phyloP scores from a whole-genome alignment of 2,888 invertebrate genomes.

The Orchesella flavescens region DNA sequence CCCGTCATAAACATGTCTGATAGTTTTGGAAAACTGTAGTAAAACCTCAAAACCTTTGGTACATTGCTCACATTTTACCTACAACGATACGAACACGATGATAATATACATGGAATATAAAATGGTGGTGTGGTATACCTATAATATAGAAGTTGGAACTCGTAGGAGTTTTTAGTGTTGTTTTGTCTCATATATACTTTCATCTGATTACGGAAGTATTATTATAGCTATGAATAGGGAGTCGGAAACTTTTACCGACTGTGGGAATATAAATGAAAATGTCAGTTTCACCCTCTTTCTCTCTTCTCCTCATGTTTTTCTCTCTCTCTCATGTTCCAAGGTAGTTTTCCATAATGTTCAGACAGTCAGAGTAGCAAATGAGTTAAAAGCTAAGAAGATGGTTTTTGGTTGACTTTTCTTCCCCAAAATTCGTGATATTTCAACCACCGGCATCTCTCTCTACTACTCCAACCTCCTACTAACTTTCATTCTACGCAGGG shows the following conservation, averaged over 20 bases:
- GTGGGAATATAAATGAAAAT: slow-evolving; percentile 59
- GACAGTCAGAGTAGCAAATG: slow-evolving; percentile 4
- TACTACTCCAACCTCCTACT: not conserved
- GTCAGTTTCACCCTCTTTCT: slow-evolving; percentile 49
- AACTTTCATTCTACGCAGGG: slow-evolving; percentile 17
- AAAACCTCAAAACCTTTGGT: slow-evolving; percentile 30
- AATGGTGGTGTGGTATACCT: too few species aligned
- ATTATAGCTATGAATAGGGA: slow-evolving; percentile 35
- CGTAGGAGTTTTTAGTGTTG: slow-evolving; percentile 22
- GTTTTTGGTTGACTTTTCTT: slow-evolving; percentile 35
- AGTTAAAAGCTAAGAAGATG: slow-evolving; percentile 26
- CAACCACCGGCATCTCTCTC: not conserved
- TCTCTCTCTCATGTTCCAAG: not conserved
- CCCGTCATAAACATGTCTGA: slow-evolving; percentile 33
- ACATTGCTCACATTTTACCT: slow-evolving; percentile 23
- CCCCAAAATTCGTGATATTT: slow-evolving; percentile 14
- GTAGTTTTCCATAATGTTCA: not conserved
- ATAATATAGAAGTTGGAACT: not conserved
- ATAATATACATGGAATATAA: not conserved
- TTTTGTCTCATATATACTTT: slow-evolving; percentile 47
- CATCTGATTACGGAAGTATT: slow-evolving; percentile 57
- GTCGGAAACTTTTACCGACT: slow-evolving; percentile 51
- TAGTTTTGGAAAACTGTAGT: slow-evolving; percentile 1
- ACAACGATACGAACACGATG: not conserved
- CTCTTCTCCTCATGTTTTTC: not conserved